phyloP scores from a whole-genome alignment of 2,113 vertebrate genomes.

The Acanthochromis polyacanthus region DNA sequence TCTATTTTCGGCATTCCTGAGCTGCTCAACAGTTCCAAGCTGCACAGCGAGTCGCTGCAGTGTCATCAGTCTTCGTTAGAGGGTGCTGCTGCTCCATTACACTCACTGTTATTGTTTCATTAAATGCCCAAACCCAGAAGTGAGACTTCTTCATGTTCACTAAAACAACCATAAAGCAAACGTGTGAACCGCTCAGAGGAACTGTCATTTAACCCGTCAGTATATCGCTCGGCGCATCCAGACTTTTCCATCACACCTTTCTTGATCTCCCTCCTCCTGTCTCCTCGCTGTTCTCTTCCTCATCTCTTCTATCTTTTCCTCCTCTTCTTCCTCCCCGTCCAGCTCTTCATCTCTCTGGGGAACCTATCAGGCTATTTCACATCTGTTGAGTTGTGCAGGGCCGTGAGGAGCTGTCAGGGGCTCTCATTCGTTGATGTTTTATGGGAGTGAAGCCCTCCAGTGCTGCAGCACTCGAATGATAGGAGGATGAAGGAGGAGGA shows the following conservation, averaged over 20 bases:
- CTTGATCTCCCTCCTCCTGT: background rate
- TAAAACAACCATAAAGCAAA: constrained; percentile 17
- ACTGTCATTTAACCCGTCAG: constrained; percentile 20
- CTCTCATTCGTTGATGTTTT: constrained; percentile 64
- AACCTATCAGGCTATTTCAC: constrained; percentile 65
- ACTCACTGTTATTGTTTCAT: constrained; percentile 12
- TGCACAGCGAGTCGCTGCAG: background rate
- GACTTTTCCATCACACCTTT: constrained; percentile 1
- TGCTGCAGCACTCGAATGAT: constrained; percentile 54
- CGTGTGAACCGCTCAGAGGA: constrained; percentile 19
- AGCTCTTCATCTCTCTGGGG: constrained; percentile 58
- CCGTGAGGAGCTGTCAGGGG: constrained; percentile 60
- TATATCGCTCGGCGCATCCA: background rate
- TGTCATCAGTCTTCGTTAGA: constrained; percentile 39
- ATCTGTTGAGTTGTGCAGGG: constrained; percentile 69
- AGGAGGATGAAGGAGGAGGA: background rate
- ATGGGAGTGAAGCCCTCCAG: constrained; percentile 57
- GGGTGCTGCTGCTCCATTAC: constrained; percentile 25
- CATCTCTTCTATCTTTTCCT: background rate
- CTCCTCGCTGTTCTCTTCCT: background rate
- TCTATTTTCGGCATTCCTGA: background rate
- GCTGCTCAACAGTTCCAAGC: background rate
- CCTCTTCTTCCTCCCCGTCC: constrained; percentile 8
- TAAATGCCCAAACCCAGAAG: constrained; percentile 19
- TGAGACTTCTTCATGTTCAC: constrained; percentile 15